phyloP scores from a whole-genome alignment of 92 coral and sea anemone species.

The Ricordea florida region DNA sequence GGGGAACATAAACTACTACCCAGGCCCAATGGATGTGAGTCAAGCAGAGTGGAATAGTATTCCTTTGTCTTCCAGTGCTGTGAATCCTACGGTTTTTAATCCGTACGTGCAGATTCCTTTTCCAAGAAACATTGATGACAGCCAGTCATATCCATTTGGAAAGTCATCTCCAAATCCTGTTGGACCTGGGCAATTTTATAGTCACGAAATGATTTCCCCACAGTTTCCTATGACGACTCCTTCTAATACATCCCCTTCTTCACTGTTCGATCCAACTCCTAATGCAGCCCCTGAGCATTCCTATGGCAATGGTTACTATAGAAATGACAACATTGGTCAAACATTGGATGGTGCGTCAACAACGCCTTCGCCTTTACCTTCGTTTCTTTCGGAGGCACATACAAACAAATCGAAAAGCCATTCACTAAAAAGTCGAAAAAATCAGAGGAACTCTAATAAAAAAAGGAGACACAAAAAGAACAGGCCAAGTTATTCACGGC shows the following conservation, averaged over 20 bases:
- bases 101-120: conserved; percentile 6
- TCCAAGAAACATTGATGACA: neutral
- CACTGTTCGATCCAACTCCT: neutral
- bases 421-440: neutral
- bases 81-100: neutral
- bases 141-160: neutral
- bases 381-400: neutral
- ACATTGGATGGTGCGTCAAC: neutral
- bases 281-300: neutral
- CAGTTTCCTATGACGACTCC: neutral
- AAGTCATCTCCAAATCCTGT: neutral
- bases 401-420: neutral
- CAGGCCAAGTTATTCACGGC: neutral
- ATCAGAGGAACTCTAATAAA: neutral
- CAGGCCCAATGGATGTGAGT: neutral
- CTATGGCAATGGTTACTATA: conserved; percentile 2
- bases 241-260: conserved; percentile 4
- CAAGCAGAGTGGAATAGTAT: neutral
- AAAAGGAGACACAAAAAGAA: neutral
- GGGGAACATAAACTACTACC: neutral
- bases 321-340: neutral
- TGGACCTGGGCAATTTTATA: no score
- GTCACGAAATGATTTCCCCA: no score
- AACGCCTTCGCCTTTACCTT: conserved; percentile 22
- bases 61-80: neutral